Evolutionary conservation across 2,113 vertebrate genomes (phyloP), one percentile per base, ranked within the genome.

Genomic region (Erythrolamprus reginae): DNA sequence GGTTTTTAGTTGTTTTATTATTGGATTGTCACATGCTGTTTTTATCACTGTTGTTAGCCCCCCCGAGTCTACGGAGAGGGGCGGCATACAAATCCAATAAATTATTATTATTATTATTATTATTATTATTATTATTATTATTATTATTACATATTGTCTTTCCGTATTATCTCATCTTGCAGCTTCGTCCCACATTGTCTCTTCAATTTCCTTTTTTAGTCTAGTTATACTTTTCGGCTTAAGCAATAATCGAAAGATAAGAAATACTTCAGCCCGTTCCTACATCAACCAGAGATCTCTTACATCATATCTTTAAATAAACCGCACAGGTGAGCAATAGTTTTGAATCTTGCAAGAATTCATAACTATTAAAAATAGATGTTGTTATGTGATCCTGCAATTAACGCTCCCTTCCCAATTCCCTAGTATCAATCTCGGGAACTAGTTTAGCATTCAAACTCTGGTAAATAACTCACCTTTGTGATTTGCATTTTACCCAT

Each of bases 371-470:
- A 28, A 91, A 92, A 93, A 58, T 47, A 91, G 83, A 89, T 92
- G 86, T 89, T 89, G 52, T 5, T 48, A 91, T 94, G 45, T 86
- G 94, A 95, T 93, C 92, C 56, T 33, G 91, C 0, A 7, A 2
- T 47, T 90, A 82, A 85, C 82, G 42, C 95, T 86, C 84, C 51
- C 12, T 85, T n/a, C 4, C 4, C 8, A 9, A 61, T 48, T 28
- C 17, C 23, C 7, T 77, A 77, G 33, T 50, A 55, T 52, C 33
- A 84, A 53, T 24, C 15, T 86, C 2, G 10, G 65, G 0, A 42
- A 10, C 53, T 95, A 89, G 47, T 91, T 93, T 86, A 53, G 92
- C 89, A 85, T 23, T n/a, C 90, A 77, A 23, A 70, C 61, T 88
- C 0, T 28, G 48, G 88, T 87, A 94, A 95, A 0, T 0, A 28